These are phyloP conservation scores for Alcedo atthis DNA, from an alignment of 2,797 vertebrate genomes.

Conservation along the genomic window DNA sequence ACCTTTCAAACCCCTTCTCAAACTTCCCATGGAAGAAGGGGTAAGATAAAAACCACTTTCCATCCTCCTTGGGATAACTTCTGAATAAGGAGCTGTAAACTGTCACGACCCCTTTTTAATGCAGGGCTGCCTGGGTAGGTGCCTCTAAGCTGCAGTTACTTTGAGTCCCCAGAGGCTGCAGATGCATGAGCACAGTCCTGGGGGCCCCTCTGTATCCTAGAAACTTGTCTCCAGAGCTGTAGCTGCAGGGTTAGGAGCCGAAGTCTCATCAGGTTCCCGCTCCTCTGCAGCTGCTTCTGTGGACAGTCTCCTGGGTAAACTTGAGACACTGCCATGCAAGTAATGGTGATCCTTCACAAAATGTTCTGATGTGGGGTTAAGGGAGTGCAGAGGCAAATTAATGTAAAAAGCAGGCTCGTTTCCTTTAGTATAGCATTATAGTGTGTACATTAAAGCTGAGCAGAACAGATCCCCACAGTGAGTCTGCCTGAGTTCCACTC, in stretches of 20 bases:
- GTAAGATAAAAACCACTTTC: neutral
- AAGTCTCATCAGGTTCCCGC: neutral
- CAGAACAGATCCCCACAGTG: neutral
- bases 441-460: neutral
- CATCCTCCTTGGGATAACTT: neutral
- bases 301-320: neutral
- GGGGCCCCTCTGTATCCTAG: neutral
- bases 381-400: neutral
- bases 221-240: neutral
- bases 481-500: neutral
- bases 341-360: neutral
- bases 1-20: neutral
- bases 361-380: neutral
- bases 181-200: neutral
- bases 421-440: neutral
- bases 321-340: neutral
- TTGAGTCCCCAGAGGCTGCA: neutral
- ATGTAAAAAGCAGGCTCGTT: neutral
- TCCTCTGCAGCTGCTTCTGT: neutral
- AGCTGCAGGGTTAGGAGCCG: neutral
- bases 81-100: neutral
- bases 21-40: neutral
- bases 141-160: neutral
- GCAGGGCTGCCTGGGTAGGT: rapidly evolving
- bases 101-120: neutral